These are phyloP conservation scores for Drosophila percnosoma DNA, from an alignment of 2,888 invertebrate species.

Conservation along the genomic window DNA sequence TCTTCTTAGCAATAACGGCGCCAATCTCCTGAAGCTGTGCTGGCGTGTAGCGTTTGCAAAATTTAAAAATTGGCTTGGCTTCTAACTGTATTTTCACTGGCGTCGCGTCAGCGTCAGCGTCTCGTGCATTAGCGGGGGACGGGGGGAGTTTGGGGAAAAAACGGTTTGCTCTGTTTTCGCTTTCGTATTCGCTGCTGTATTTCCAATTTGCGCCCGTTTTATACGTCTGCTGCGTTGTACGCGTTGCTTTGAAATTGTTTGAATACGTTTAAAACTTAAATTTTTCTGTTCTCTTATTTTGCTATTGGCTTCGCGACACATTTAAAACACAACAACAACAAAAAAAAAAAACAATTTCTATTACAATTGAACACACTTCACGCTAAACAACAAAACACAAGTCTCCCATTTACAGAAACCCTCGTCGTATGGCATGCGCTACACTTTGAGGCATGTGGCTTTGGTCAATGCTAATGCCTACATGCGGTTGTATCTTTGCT, in stretches of 20 bases:
- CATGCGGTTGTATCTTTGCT: neutral
- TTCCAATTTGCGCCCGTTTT: constrained; percentile 48
- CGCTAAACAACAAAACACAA: constrained; percentile 75
- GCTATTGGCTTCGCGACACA: constrained; percentile 58
- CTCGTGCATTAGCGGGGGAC: constrained; percentile 29
- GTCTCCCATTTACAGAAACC: constrained; percentile 72
- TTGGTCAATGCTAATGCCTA: neutral
- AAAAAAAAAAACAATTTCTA: constrained; percentile 56
- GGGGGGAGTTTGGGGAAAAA: constrained; percentile 28
- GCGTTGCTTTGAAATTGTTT: constrained; percentile 31
- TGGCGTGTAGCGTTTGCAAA: neutral
- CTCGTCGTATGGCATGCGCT: constrained; percentile 63
- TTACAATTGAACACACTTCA: constrained; percentile 72
- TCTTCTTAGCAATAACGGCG: constrained; percentile 16
- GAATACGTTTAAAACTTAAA: constrained; percentile 32
- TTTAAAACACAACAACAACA: constrained; percentile 41
- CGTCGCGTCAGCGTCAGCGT: constrained; percentile 37
- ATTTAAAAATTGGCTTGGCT: constrained; percentile 13
- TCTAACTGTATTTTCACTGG: constrained; percentile 48
- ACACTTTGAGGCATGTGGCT: constrained; percentile 14
- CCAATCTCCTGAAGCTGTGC: constrained; percentile 35
- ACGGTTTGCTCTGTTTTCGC: constrained; percentile 42
- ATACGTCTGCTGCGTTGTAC: constrained; percentile 5
- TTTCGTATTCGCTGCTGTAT: constrained; percentile 46
- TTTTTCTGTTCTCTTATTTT: constrained; percentile 40